These are phyloP conservation scores for Cataglyphis cursor DNA, from an alignment of 2,888 invertebrate genomes.

Conservation along the genomic window DNA sequence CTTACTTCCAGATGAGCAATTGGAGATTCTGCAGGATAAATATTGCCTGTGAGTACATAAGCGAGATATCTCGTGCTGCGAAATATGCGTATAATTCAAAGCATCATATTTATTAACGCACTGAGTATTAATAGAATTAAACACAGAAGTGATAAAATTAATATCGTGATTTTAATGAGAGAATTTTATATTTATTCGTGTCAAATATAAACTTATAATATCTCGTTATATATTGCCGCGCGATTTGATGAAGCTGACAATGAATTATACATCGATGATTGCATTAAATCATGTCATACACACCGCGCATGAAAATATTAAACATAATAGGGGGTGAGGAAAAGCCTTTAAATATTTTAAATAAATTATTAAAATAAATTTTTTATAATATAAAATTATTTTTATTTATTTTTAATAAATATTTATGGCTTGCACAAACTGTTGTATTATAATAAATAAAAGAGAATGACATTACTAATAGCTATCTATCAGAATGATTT, in stretches of 20 bases:
- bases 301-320: constrained; percentile 10
- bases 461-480: neutral
- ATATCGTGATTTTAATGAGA: constrained; percentile 33
- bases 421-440: neutral
- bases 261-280: constrained; percentile 5
- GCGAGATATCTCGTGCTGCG: neutral
- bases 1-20: constrained; percentile 18
- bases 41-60: neutral
- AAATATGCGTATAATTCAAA: constrained; percentile 2
- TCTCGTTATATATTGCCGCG: constrained; percentile 12
- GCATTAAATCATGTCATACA: neutral
- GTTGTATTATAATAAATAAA: neutral
- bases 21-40: constrained; percentile 3
- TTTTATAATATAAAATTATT: neutral
- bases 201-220: constrained; percentile 29
- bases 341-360: neutral
- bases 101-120: constrained; percentile 20
- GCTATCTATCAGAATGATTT: constrained; percentile 6
- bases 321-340: neutral
- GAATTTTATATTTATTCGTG: constrained; percentile 39
- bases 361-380: neutral
- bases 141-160: constrained; percentile 18
- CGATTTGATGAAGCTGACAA: constrained; percentile 35
- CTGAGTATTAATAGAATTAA: constrained; percentile 34
- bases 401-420: constrained; percentile 9